These are phyloP conservation scores for Sebastes variabilis DNA, from an alignment of 2,797 vertebrate species.

Conservation along the genomic window DNA sequence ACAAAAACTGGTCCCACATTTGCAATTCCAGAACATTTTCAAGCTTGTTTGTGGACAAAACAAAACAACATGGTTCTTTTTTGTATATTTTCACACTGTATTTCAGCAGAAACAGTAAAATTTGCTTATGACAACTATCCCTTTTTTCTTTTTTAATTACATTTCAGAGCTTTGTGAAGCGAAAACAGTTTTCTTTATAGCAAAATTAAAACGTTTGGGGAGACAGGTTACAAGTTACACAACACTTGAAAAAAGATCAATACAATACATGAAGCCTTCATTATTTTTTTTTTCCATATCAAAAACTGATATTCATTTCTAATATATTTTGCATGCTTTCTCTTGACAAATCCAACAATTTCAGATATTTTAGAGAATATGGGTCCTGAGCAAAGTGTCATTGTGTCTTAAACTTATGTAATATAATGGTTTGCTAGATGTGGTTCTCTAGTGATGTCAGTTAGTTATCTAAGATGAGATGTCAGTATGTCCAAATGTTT, in stretches of 20 bases:
- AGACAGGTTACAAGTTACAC: slow-evolving; percentile 58
- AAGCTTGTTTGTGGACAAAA: slow-evolving; percentile 8
- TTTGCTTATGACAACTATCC: slow-evolving; percentile 18
- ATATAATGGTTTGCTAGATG: neutral
- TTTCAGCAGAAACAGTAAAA: slow-evolving; percentile 45
- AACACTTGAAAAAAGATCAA: slow-evolving; percentile 57
- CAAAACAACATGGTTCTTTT: neutral
- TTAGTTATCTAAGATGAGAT: neutral
- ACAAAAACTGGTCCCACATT: slow-evolving; percentile 73
- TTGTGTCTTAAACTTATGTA: neutral
- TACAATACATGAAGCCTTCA: slow-evolving; percentile 62
- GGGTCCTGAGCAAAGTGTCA: slow-evolving; percentile 41
- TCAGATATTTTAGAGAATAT: neutral
- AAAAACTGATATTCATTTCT: neutral
- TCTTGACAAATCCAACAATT: slow-evolving; percentile 43
- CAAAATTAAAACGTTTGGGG: slow-evolving; percentile 14
- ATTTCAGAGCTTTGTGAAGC: slow-evolving; percentile 45
- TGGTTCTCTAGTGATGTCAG: neutral
- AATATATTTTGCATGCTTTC: slow-evolving; percentile 51
- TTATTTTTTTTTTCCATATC: slow-evolving; percentile 36
- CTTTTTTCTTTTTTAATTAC: slow-evolving; percentile 26
- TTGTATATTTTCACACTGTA: slow-evolving; percentile 35
- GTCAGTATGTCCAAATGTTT: neutral
- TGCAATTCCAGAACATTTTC: slow-evolving; percentile 19
- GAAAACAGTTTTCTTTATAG: slow-evolving; percentile 40